Base-by-base conservation (phyloP, 2,113 vertebrate genomes). In the Myotis davidii region DNA sequence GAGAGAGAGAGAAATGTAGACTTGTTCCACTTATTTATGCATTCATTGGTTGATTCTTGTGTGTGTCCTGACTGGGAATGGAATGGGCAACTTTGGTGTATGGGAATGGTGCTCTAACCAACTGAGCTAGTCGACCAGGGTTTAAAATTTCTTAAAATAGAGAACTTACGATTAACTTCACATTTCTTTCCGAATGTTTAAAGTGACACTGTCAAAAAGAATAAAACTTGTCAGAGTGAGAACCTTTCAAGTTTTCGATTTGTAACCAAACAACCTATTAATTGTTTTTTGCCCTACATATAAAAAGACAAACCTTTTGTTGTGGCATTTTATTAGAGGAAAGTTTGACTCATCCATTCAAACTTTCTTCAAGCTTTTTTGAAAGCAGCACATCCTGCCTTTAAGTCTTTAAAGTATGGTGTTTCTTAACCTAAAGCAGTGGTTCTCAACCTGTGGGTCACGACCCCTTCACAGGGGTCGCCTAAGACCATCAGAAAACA, bases 301-400 rank as follows among this genome's bases (percentile, higher is more conserved):
- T 90, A 25, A 61, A 95, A 94, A 90, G 65, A 78, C 17, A 96
- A 76, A 82, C 56, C 16, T 90, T 95, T 69, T 90, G 42, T 91
- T 97, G 76, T 93, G 81, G 85, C 48, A 50, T 91, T 95, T 96
- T 61, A 59, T 89, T 96, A 84, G 64, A 94, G 74, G 91, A 96
- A 94, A 90, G 34, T 94, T 92, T 95, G 79, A 95, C 78, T 96
- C 34, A 91, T 79, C 93, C 29, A 92, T 79, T 94, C 29, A 92
- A 42, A 83, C 27, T 48, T 3, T 72, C 20, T 95, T 94, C 52
- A 90, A 42, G 25, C 17, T 85, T 42, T 74, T 95, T 94, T 69
- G 89, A 96, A 96, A 97, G 72, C 37, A 95, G 34, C 61, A 95
- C 37, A 81, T 84, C 61, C 88, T 93, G 76, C 73, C 34, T 61